Evolutionary conservation across 2,888 invertebrate species (phyloP).

Genomic region (Stratiomys singularior): DNA sequence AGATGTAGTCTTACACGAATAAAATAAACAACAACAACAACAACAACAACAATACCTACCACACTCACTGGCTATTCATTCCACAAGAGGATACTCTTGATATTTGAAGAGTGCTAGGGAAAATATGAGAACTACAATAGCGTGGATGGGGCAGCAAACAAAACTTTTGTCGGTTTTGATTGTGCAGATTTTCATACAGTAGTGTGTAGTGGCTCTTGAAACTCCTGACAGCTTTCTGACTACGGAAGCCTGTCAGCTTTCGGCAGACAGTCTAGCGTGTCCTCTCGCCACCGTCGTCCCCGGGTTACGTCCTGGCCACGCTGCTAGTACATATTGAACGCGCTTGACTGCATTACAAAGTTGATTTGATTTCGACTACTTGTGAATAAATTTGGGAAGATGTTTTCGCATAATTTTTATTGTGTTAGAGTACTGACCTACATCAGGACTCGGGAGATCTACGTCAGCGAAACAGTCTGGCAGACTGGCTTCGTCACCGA

Average conservation of each 20-base stretch:
- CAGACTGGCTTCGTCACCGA: not conserved
- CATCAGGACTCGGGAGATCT: not conserved
- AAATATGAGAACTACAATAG: constrained; percentile 34
- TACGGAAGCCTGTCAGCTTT: constrained; percentile 15
- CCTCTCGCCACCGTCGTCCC: not conserved
- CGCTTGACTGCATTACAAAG: constrained; percentile 33
- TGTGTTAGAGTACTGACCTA: not conserved
- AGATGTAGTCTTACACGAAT: not conserved
- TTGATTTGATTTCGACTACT: constrained; percentile 24
- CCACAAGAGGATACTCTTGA: constrained; percentile 30
- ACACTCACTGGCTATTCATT: constrained; percentile 28
- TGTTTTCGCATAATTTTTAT: constrained; percentile 11
- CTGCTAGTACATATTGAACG: not conserved
- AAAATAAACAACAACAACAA: constrained; percentile 17
- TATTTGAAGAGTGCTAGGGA: constrained; percentile 27
- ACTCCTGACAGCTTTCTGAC: constrained; percentile 22
- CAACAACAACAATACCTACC: constrained; percentile 17
- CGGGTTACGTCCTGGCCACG: not conserved
- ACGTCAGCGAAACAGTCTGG: constrained; percentile 1
- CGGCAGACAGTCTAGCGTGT: not conserved
- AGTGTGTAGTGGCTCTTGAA: constrained; percentile 34
- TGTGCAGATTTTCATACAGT: constrained; percentile 27
- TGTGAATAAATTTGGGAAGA: not conserved
- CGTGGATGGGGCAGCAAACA: constrained; percentile 27
- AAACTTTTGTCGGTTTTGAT: constrained; percentile 36